Conservation (phyloP, 2,113 vertebrate species). For the human (Homo sapiens) region GRCh38 chr3:74090001-74090500, state of each 20-base stretch:
- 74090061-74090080: background rate
- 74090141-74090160: background rate
- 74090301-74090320: background rate
- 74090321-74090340: background rate
- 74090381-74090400: background rate
- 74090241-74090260: background rate
- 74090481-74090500: background rate
- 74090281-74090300: background rate
- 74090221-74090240: background rate
- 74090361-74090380: background rate
- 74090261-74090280: background rate
- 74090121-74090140: background rate
- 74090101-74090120: background rate
- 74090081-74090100: background rate
- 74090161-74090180: background rate
- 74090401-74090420: background rate
- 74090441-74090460: background rate
- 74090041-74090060: background rate
- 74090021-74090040: background rate
- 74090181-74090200: background rate
- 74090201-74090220: background rate
- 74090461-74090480: background rate
- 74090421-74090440: background rate
- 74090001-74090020: background rate
- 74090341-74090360: too few relatives aligned